Evolutionary conservation across 2,888 invertebrate genomes (phyloP), one percentile per base, ranked within the genome.

Genomic region (Liodrosophila aerea): DNA sequence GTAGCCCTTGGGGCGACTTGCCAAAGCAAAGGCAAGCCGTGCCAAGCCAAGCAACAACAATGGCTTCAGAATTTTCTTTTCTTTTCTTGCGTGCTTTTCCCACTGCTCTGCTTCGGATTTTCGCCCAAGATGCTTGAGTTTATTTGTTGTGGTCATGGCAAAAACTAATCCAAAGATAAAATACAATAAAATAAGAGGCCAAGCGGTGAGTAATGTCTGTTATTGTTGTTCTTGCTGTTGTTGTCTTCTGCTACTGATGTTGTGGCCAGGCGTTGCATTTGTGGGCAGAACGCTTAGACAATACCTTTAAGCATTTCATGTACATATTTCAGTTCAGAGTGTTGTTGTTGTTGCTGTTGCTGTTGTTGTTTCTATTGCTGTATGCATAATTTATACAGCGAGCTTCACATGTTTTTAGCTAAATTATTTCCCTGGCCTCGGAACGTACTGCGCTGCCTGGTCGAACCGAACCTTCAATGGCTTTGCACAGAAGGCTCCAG

Each of bases 101-200:
- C 64, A 49, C 31, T 29, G 45, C 68, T 61, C 53, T 40, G n/a
- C n/a, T n/a, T n/a, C n/a, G n/a, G 57, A 45, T 59, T 64, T 76
- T 54, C 56, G 62, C 50, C 71, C 75, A 77, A 76, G 82, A 81
- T 82, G 80, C 68, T 80, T 50, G 69, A 75, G 80, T 77, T 81
- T 81, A 81, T 81, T 82, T 82, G 80, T 76, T 80, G 83, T 76
- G 81, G 81, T 81, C 81, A 81, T 81, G 83, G 82, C 76, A 81
- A 76, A 81, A 81, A 81, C 71, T 82, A 81, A 82, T 81, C 80
- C 83, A 73, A 77, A 81, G 81, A 82, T 82, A 81, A 82, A 80
- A 81, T 77, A 81, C 81, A 81, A 82, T 82, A 82, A 82, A 82
- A 81, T 81, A 82, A 82, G 82, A 80, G 82, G 73, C 80, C 66